phyloP scores from a whole-genome alignment of 2,113 vertebrate species.

The Lathamus discolor region DNA sequence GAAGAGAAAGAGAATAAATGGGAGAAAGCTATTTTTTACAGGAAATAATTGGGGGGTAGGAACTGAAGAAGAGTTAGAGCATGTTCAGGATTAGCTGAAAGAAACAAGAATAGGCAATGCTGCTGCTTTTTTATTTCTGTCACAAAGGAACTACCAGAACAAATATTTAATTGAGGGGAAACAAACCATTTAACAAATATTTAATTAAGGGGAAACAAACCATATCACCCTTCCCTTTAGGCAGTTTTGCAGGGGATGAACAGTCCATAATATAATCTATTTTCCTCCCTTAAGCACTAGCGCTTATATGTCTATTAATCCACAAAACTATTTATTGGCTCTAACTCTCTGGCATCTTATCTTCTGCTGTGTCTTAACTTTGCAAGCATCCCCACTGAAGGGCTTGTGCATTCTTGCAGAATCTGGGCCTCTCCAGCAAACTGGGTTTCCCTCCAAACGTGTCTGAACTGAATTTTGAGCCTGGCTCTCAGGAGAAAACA shows the following conservation, averaged over 20 bases:
- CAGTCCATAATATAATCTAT: slow-evolving; percentile 19
- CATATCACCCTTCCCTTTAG: neutral
- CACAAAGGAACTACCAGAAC: slow-evolving; percentile 34
- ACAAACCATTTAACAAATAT: slow-evolving; percentile 54
- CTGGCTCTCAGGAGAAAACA: neutral
- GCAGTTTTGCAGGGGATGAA: slow-evolving; percentile 17
- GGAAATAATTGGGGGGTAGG: neutral
- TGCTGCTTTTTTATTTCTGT: neutral
- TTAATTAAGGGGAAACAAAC: slow-evolving; percentile 47
- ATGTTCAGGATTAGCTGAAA: slow-evolving; percentile 31
- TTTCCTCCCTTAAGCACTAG: neutral
- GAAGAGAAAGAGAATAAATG: neutral
- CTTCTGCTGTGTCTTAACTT: neutral
- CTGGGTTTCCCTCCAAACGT: neutral
- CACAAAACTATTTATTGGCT: slow-evolving; percentile 34
- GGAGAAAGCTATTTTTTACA: slow-evolving; percentile 12
- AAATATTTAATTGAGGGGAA: slow-evolving; percentile 56
- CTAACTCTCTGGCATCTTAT: slow-evolving; percentile 6
- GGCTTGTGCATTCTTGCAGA: neutral
- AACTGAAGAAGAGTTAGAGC: slow-evolving; percentile 4
- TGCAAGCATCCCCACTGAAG: neutral
- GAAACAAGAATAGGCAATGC: slow-evolving; percentile 5
- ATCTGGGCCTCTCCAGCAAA: neutral
- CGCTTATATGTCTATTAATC: slow-evolving; percentile 35
- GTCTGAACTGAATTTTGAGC: neutral